These are phyloP conservation scores for Brachyhypopomus gauderio DNA, from an alignment of 2,113 vertebrate species.

Conservation along the genomic window DNA sequence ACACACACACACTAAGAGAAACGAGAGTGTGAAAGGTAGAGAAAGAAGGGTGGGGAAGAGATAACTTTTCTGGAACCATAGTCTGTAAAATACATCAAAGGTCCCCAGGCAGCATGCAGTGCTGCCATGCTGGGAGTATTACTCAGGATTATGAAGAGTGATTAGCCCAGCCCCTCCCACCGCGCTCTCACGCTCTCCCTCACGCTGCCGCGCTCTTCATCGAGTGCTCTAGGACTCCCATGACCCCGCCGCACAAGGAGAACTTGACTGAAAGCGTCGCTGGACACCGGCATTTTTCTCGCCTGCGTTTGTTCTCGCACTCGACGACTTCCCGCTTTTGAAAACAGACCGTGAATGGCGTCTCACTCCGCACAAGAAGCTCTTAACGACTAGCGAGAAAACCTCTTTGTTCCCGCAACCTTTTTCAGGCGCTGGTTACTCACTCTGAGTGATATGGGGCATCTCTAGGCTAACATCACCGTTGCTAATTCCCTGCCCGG, in stretches of 20 bases:
- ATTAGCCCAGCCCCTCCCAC: background rate
- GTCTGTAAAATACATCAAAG: background rate
- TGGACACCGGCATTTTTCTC: slow-evolving; percentile 7
- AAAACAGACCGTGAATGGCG: background rate
- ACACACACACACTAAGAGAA: too few species aligned
- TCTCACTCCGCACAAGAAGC: background rate
- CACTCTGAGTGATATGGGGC: background rate
- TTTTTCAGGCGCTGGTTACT: background rate
- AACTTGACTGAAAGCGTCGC: slow-evolving; percentile 9
- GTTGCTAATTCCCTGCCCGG: background rate
- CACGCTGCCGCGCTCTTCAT: background rate
- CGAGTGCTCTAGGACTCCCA: background rate
- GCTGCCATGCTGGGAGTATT: background rate
- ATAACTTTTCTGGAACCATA: background rate
- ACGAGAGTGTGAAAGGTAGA: background rate
- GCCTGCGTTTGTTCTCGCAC: slow-evolving; percentile 2
- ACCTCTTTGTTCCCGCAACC: background rate
- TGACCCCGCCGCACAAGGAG: background rate
- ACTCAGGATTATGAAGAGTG: slow-evolving; percentile 2
- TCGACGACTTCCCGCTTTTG: background rate
- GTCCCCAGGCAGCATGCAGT: background rate
- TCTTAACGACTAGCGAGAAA: background rate
- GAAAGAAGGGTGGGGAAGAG: background rate
- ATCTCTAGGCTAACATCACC: background rate
- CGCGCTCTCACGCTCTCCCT: background rate